phyloP scores from a whole-genome alignment of 2,797 vertebrate species.

The Sus cebifrons region DNA sequence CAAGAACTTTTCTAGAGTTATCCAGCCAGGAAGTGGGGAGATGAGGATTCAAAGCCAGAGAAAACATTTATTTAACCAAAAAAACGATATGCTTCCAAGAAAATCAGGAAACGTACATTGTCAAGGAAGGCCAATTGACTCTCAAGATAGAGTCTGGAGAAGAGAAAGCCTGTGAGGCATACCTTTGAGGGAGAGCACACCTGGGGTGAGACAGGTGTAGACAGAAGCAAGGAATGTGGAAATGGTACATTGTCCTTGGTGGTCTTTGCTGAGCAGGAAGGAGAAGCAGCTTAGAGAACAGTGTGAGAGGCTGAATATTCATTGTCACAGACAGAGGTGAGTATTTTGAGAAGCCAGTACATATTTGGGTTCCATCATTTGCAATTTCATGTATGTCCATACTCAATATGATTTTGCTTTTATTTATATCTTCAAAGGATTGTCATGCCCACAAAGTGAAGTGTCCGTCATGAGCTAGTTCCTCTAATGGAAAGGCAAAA shows the following conservation, averaged over 20 bases:
- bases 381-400: not conserved
- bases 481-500: not conserved
- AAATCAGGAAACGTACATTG: not conserved
- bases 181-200: not conserved
- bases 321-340: not conserved
- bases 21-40: not conserved
- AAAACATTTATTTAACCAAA: not conserved
- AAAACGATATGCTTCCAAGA: not conserved
- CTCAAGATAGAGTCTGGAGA: not conserved
- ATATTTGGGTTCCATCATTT: not conserved
- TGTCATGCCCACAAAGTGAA: not conserved
- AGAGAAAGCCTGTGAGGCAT: not conserved
- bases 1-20: not conserved
- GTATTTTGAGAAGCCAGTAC: not conserved
- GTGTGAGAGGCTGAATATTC: not conserved
- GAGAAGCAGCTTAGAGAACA: not conserved
- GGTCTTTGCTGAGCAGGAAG: not conserved
- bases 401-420: not conserved
- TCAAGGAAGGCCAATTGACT: not conserved
- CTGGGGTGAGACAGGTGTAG: not conserved
- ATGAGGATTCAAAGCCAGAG: not conserved
- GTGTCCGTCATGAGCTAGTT: not conserved
- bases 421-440: slow-evolving; percentile 18
- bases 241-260: not conserved
- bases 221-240: not conserved